Evolutionary conservation across 2,113 vertebrate genomes (phyloP).

Genomic region (Saiga tatarica): DNA sequence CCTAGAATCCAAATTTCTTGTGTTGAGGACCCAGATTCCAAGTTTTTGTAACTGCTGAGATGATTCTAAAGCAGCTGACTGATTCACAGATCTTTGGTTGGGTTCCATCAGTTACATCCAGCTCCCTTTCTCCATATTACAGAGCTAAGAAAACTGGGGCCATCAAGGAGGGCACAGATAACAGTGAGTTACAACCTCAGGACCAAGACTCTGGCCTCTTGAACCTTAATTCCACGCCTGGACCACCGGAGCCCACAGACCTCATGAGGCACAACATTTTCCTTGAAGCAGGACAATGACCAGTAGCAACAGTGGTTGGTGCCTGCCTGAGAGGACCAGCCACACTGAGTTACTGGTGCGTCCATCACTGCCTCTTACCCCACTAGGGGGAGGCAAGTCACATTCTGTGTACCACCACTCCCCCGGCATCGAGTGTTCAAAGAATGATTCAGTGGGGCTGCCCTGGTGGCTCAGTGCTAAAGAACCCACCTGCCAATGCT

Average conservation of each 20-base stretch:
- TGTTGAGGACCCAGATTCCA: neutral
- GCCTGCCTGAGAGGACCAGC: rapidly evolving
- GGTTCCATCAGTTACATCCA: neutral
- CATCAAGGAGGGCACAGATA: neutral
- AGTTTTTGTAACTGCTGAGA: neutral
- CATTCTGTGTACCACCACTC: neutral
- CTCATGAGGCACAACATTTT: neutral
- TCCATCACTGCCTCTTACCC: rapidly evolving
- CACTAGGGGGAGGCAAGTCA: neutral
- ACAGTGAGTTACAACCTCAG: neutral
- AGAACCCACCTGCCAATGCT: neutral
- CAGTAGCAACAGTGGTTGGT: neutral
- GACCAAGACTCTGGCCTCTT: neutral
- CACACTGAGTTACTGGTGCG: neutral
- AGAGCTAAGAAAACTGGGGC: neutral
- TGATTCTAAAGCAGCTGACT: neutral
- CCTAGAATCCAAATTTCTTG: neutral
- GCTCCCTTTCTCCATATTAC: neutral
- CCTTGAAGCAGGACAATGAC: neutral
- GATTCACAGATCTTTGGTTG: neutral
- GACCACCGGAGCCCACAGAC: neutral
- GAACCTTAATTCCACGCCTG: neutral
- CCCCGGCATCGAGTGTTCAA: neutral
- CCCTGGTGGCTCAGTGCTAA: neutral
- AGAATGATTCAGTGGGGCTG: neutral